Base-by-base conservation (phyloP, 2,113 vertebrate species). In the Hemibates koningsi region DNA sequence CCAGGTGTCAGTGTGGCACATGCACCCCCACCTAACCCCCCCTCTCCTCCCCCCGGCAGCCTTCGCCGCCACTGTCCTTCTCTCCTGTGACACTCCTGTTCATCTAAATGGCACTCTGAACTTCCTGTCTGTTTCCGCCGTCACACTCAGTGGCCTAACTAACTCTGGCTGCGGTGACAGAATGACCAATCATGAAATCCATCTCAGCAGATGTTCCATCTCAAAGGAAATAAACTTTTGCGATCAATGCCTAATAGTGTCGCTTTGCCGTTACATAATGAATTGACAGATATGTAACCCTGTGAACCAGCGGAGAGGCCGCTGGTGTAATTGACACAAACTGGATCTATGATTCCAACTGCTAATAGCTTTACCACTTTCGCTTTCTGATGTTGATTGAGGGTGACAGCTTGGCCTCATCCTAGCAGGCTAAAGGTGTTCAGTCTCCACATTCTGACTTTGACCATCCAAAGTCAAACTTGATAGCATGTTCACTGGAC, bases 1-100 rank as follows among this genome's bases (percentile, higher is more conserved):
- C 96, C 96, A 97, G 96, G 96, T 96, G 96, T 96, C 95, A 94
- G 86, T 21, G 91, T 91, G 91, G 90, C 90, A 89, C 93, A 89
- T 78, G 80, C 27, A 21, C 88, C 86, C 89, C 88, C 88, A 6
- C 66, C 66, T 16, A 73, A 73, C 84, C 73, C 73, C 73, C 45
- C 53, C 68, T 41, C 36, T 41, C 83, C 86, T 83, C 81, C 41
- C 41, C 29, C 63, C 29, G 68, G 54, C 59, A 59, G 34, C 56
- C 88, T 91, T 80, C 17, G 34, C 92, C 76, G 85, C 89, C 82
- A 59, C 91, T 91, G 92, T 81, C 92, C 89, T 84, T 89, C 89
- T 91, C 86, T 92, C 81, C 86, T 36, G 78, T 92, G 93, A 93
- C 90, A 91, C 71, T 90, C 76, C 88, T 34, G 92, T 90, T 94